phyloP scores from a whole-genome alignment of 2,888 invertebrate genomes.

The Sphaerophoria taeniata region DNA sequence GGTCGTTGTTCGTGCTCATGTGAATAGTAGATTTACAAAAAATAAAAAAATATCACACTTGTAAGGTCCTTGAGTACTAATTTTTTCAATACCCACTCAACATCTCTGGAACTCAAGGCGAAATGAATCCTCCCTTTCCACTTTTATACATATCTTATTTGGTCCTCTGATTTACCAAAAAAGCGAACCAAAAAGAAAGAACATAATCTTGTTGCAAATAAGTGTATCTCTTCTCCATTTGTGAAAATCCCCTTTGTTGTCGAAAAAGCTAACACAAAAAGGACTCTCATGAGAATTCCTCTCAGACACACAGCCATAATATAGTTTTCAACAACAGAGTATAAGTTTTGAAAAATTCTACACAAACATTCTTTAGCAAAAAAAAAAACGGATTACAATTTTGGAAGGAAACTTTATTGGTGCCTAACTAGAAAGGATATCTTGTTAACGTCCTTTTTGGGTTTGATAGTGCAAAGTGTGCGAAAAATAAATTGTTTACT shows the following conservation, averaged over 20 bases:
- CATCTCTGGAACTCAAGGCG: slow-evolving; percentile 14
- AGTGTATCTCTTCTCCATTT: slow-evolving; percentile 53
- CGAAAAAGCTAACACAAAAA: slow-evolving; percentile 34
- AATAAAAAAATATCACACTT: slow-evolving; percentile 12
- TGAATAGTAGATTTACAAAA: not conserved
- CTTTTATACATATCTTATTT: not conserved
- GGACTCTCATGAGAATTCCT: slow-evolving; percentile 36
- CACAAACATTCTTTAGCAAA: not conserved
- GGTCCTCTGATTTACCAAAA: slow-evolving; percentile 45
- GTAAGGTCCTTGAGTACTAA: slow-evolving; percentile 56
- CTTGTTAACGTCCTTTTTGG: slow-evolving; percentile 5
- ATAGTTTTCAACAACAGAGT: slow-evolving; percentile 5
- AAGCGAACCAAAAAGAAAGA: slow-evolving; percentile 33
- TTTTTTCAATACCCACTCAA: slow-evolving; percentile 42
- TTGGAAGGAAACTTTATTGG: not conserved
- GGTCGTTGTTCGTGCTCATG: too few species aligned
- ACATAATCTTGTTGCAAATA: slow-evolving; percentile 61
- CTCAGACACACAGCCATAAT: not conserved
- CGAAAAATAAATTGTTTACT: slow-evolving; percentile 51
- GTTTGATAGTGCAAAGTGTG: slow-evolving; percentile 40
- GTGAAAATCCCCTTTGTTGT: slow-evolving; percentile 42
- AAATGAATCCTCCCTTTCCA: slow-evolving; percentile 24
- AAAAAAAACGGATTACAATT: slow-evolving; percentile 48
- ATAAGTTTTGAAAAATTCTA: not conserved
- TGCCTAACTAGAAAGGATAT: not conserved